Percentiles rank a stretch among this genome's conserved stretches.
These are phyloP conservation scores for Potorous gilbertii DNA, from an alignment of 2,797 vertebrate genomes.

Conservation along the genomic window DNA sequence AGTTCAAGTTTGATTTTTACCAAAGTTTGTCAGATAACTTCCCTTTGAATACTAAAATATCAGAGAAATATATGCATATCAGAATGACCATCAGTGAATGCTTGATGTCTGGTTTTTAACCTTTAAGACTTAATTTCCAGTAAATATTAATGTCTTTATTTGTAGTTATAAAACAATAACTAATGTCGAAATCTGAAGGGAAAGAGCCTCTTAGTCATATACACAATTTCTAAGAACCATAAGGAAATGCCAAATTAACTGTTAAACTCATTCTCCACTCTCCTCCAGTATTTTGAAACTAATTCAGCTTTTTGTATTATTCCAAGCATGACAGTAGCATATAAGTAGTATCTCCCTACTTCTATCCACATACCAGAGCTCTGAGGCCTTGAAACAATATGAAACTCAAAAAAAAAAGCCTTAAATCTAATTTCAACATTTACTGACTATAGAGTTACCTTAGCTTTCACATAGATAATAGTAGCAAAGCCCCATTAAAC, in stretches of 20 bases:
- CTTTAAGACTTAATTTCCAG: neutral
- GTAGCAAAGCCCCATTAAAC: slow-evolving; percentile 3
- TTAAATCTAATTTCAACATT: slow-evolving; percentile 33
- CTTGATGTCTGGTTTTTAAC: neutral
- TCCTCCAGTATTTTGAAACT: neutral
- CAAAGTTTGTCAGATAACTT: slow-evolving; percentile 15
- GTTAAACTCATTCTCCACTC: neutral
- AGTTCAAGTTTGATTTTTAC: slow-evolving; percentile 10
- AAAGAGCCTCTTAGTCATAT: neutral
- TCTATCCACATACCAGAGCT: neutral
- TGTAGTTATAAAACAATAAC: neutral
- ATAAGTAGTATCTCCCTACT: neutral
- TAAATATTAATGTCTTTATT: neutral
- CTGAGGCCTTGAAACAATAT: slow-evolving; percentile 30
- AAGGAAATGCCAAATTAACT: neutral
- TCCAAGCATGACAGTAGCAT: slow-evolving; percentile 11
- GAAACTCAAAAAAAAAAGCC: slow-evolving; percentile 6
- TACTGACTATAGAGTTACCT: neutral
- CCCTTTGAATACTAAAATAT: slow-evolving; percentile 29
- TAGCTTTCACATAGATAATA: slow-evolving; percentile 39
- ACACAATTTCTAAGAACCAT: neutral
- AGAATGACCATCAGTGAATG: neutral
- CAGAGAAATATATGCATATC: slow-evolving; percentile 31
- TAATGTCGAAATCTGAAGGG: neutral
- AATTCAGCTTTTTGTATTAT: neutral